Evolutionary conservation across 37 sponge, comb jelly and placozoan genomes (phyloP).

Genomic region (Amphimedon queenslandica): DNA sequence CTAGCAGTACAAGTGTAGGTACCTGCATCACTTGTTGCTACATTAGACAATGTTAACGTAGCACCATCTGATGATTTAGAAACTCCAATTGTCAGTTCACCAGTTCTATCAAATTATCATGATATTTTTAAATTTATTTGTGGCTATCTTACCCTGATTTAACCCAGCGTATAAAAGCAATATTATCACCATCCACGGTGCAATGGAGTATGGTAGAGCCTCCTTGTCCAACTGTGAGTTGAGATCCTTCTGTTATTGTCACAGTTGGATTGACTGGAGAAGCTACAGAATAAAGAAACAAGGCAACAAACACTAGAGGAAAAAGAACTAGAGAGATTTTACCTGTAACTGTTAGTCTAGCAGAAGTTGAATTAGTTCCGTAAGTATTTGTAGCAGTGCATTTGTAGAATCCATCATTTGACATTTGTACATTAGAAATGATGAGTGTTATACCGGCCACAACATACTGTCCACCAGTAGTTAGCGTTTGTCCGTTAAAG

Average conservation of each 20-base stretch:
- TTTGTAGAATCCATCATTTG: constrained; percentile 53
- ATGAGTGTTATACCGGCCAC: constrained; percentile 7
- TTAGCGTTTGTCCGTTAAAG: constrained; percentile 1
- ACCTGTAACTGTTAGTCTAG: constrained; percentile 47
- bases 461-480: constrained; percentile 5
- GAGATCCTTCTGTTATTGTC: neutral
- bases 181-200: constrained; percentile 1
- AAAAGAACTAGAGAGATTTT: neutral
- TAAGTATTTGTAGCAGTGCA: constrained; percentile 35
- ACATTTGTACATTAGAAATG: constrained; percentile 27
- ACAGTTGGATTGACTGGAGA: constrained; percentile 1
- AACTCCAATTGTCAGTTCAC: neutral
- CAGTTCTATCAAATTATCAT: no score
- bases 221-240: neutral
- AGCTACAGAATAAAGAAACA: neutral
- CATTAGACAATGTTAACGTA: neutral
- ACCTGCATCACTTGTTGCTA: constrained; percentile 11
- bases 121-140: no score
- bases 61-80: neutral
- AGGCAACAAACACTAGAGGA: neutral
- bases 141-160: no score
- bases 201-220: neutral
- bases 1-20: constrained; percentile 9
- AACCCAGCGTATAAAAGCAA: constrained; percentile 10
- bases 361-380: constrained; percentile 33